These are phyloP conservation scores for Drosophila sproati DNA, from an alignment of 1,140 invertebrate species.

Conservation along the genomic window DNA sequence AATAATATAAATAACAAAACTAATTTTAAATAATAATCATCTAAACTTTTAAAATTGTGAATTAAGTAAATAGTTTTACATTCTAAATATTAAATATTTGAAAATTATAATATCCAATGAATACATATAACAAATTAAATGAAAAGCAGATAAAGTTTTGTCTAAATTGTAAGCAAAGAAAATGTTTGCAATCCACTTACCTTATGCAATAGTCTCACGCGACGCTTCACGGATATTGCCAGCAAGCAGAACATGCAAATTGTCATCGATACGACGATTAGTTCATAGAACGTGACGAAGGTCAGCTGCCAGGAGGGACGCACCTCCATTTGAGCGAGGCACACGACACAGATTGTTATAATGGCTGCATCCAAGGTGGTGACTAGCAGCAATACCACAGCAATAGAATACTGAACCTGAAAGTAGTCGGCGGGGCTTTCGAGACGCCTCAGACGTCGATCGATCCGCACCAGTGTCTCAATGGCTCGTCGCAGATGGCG, in stretches of 20 bases:
- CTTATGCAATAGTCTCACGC: constrained; percentile 39
- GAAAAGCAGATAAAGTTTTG: no score
- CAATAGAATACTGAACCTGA: not conserved
- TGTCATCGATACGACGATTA: constrained; percentile 46
- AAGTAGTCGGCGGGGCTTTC: constrained; percentile 36
- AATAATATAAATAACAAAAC: no score
- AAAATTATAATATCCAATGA: no score
- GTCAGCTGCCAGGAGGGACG: constrained; percentile 46
- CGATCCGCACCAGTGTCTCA: constrained; percentile 24
- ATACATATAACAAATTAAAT: no score
- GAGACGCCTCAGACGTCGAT: constrained; percentile 21
- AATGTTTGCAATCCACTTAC: constrained; percentile 25
- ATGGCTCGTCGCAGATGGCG: constrained; percentile 37
- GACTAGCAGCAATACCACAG: constrained; percentile 12
- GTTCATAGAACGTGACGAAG: constrained; percentile 51
- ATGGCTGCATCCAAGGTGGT: constrained; percentile 17
- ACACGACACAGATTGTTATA: constrained; percentile 40
- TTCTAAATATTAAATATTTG: no score
- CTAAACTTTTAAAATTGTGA: no score
- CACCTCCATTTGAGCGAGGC: constrained; percentile 52
- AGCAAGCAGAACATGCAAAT: constrained; percentile 61
- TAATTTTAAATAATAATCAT: no score
- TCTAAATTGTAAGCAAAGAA: no score
- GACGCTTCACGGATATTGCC: constrained; percentile 40
- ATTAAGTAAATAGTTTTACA: no score